A percentile compares a stretch with the other conserved stretches of the same genome.
These are phyloP conservation scores for Opisthocomus hoazin DNA, from an alignment of 2,113 vertebrate species.

Conservation along the genomic window DNA sequence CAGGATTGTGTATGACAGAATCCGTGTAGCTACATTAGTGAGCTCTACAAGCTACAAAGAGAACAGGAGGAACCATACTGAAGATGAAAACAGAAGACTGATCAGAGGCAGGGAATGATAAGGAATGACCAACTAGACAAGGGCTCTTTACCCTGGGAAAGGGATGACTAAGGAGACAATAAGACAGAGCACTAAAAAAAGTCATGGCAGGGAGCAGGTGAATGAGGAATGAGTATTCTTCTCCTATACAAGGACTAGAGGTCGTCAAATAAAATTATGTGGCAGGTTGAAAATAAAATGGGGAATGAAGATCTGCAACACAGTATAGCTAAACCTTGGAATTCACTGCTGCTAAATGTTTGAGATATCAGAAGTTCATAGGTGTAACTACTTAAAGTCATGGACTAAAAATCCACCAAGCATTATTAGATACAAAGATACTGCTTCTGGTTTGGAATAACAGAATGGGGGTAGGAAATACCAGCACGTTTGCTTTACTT, in stretches of 20 bases:
- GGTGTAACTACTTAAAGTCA: not conserved
- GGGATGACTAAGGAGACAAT: not conserved
- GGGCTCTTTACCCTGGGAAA: not conserved
- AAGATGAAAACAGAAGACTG: not conserved
- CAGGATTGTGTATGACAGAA: not conserved
- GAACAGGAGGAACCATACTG: not conserved
- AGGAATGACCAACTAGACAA: not conserved
- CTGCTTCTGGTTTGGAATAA: not conserved
- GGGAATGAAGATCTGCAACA: not conserved
- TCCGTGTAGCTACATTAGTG: not conserved
- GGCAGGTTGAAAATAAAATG: not conserved
- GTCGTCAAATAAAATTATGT: not conserved
- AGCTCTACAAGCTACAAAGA: not conserved
- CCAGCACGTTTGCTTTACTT: not conserved
- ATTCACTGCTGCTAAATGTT: not conserved
- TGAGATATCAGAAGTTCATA: not conserved
- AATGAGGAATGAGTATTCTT: not conserved
- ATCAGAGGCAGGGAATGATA: not conserved
- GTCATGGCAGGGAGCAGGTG: not conserved
- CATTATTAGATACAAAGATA: not conserved
- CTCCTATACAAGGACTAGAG: not conserved
- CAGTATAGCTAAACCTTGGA: not conserved
- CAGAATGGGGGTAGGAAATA: not conserved
- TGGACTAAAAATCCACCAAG: not conserved
- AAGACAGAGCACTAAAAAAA: not conserved